phyloP scores from a whole-genome alignment of 2,113 vertebrate species.

The Genyomyrus donnyi region DNA sequence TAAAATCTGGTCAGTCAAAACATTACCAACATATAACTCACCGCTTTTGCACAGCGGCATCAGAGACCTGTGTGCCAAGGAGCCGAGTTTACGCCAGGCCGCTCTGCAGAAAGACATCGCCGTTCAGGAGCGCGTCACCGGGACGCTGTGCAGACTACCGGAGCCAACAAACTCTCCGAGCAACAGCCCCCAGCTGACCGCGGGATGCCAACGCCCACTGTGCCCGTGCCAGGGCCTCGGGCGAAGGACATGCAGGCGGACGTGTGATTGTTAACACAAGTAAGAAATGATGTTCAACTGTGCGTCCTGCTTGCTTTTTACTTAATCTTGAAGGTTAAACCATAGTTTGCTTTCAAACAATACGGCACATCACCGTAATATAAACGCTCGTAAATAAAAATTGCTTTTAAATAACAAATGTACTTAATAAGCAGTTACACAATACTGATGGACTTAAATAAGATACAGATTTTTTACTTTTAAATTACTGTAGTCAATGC shows the following conservation, averaged over 20 bases:
- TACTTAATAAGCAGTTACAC: not conserved
- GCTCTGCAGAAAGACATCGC: slow-evolving; percentile 66
- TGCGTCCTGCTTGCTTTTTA: not conserved
- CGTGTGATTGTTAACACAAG: not conserved
- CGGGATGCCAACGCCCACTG: slow-evolving; percentile 15
- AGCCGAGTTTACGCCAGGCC: slow-evolving; percentile 63
- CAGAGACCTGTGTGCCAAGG: slow-evolving; percentile 53
- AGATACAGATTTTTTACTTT: not conserved
- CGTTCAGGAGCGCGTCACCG: not conserved
- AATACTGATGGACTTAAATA: not conserved
- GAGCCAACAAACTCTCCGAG: not conserved
- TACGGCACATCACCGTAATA: not conserved
- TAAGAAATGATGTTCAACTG: not conserved
- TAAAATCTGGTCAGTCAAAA: not conserved
- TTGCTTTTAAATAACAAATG: not conserved
- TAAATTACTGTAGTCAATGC: not conserved
- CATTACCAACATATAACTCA: slow-evolving; percentile 34
- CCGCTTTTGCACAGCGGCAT: slow-evolving; percentile 31
- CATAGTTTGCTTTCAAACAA: not conserved
- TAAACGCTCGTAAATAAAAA: not conserved
- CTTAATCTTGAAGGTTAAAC: not conserved
- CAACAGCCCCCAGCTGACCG: not conserved
- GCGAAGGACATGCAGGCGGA: not conserved
- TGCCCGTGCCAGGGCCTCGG: slow-evolving; percentile 13
- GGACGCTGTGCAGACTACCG: not conserved